Conservation (phyloP, 2,888 invertebrate species). For the Ophion ventricosus region DNA sequence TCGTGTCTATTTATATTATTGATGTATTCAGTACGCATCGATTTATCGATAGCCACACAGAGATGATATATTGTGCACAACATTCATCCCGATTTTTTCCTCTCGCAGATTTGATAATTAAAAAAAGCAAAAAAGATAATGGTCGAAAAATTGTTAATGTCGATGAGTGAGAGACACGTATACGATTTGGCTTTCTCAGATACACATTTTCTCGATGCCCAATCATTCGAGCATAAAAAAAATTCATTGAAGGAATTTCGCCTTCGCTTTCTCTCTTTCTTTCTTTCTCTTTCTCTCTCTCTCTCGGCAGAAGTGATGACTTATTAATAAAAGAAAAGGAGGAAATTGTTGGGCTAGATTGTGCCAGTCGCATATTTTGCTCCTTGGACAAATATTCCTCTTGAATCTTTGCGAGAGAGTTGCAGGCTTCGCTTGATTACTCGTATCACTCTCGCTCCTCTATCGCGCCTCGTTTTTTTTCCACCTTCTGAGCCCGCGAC, state of each 20-base stretch:
- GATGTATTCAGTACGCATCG: slow-evolving; percentile 40
- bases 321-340: background rate
- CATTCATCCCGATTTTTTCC: background rate
- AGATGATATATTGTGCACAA: slow-evolving; percentile 39
- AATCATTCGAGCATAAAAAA: background rate
- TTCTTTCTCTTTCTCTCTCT: background rate
- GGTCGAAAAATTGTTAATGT: too few relatives aligned
- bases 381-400: background rate
- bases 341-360: background rate
- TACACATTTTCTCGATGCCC: background rate
- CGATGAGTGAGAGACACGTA: background rate
- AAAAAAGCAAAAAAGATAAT: background rate
- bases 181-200: slow-evolving; percentile 13
- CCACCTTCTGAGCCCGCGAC: background rate
- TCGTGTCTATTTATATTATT: slow-evolving; percentile 8
- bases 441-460: background rate
- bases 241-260: background rate
- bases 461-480: background rate
- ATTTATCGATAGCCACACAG: slow-evolving; percentile 37
- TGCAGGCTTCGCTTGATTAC: background rate
- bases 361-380: background rate
- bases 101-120: background rate
- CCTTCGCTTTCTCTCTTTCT: background rate
- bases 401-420: background rate
- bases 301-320: background rate